Evolutionary conservation across 2,888 invertebrate genomes (phyloP).

Genomic region (Pterostichus madidus): DNA sequence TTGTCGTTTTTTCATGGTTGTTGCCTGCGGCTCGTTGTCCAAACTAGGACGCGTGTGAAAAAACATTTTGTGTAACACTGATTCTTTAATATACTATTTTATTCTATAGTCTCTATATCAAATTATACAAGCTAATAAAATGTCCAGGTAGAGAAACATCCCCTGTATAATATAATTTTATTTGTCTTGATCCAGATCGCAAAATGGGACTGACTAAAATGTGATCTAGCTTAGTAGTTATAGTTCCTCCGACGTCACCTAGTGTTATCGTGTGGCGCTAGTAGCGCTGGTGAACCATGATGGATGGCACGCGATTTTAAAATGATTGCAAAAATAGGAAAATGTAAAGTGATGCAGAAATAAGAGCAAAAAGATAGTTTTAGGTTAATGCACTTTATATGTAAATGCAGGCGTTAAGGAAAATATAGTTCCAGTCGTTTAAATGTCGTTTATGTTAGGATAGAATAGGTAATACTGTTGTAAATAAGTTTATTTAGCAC

Average conservation of each 20-base stretch:
- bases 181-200: too few species aligned
- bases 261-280: constrained; percentile 11
- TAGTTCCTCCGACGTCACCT: constrained; percentile 12
- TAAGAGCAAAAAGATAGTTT: constrained; percentile 20
- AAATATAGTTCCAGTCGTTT: constrained; percentile 26
- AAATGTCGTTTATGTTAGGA: constrained; percentile 22
- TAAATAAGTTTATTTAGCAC: constrained; percentile 31
- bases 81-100: too few species aligned
- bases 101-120: too few species aligned
- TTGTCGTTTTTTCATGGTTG: too few species aligned
- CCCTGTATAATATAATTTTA: too few species aligned
- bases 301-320: constrained; percentile 46
- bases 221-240: too few species aligned
- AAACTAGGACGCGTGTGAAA: too few species aligned
- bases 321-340: constrained; percentile 43
- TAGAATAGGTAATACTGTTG: background rate
- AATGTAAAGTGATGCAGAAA: background rate
- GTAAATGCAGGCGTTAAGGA: constrained; percentile 34
- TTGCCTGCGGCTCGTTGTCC: too few species aligned
- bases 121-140: too few species aligned
- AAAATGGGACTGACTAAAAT: too few species aligned
- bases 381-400: constrained; percentile 48
- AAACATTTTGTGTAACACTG: too few species aligned
- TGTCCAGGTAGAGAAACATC: too few species aligned
- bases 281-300: constrained; percentile 19